Base-by-base conservation (phyloP, 2,888 invertebrate species). In the Scaptomyza polygonia region DNA sequence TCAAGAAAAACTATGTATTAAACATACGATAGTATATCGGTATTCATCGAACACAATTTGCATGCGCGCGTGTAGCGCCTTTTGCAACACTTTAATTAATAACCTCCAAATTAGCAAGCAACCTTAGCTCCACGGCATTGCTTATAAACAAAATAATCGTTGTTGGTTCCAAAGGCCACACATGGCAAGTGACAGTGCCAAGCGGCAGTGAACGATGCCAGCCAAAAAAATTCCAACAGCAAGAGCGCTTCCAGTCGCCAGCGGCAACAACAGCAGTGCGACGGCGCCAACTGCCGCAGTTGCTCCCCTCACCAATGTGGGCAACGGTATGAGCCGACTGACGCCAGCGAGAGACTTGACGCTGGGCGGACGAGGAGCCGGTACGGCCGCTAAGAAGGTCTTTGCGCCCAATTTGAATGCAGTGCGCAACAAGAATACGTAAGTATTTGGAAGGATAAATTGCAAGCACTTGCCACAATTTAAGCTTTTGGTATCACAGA, bases 361-460 rank as follows among this genome's bases (percentile, higher is more conserved):
- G 0, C 89, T 94, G 4, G 94, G 94, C 12, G 93, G 90, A 9
- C 82, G 89, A n/a, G 89, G 86, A 3, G 76, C 74, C 4, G 69
- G 70, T 7, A 64, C 71, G 92, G 57, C 70, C 0, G 92, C 91
- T 71, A 94, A 94, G 88, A 94, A 94, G 88, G 92, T 94, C 1
- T 94, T 94, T 74, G 92, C 92, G 1, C 94, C 94, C 5, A 94
- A 94, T 85, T 90, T 94, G 51, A 94, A 94, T 86, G 94, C 93
- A 0, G 91, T 93, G 53, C 92, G 94, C 54, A 94, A 94, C 86
- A 94, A 94, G 88, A 94, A 93, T 77, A 67, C 87, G 92, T 92
- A 74, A 90, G 91, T 49, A 90, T 88, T 14, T 39, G 12, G 8
- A 3, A 0, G 0, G 4, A 48, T 7, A 0, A 0, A 0, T 9